Evolutionary conservation across 2,113 vertebrate genomes (phyloP), one percentile per base, ranked within the genome.

Genomic region (Rhynchomys soricoides): DNA sequence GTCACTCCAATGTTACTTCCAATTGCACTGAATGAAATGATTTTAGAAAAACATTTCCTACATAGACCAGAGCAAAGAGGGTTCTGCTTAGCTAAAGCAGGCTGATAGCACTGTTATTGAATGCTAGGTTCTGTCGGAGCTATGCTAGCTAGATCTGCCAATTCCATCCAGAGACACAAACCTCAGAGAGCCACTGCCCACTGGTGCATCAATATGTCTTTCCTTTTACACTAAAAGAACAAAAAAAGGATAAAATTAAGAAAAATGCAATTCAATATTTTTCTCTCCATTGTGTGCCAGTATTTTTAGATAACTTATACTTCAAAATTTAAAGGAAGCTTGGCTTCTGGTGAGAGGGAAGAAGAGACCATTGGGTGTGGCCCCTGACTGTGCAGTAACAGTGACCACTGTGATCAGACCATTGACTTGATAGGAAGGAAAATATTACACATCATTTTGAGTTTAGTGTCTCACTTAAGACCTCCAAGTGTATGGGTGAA

Each of bases 11-110:
- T 21, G 7, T 66, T 66, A 31, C 10, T 89, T 87, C 40, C 29
- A 62, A 19, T 93, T 92, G 91, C 19, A 89, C 37, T 86, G 34
- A 93, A 93, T 75, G 34, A 68, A 97, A 73, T 89, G 26, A 81
- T 66, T 92, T 89, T 90, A 70, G 45, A 89, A 86, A 83, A 13
- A 12, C 37, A 78, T 94, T 94, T 94, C 16, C 37, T 91, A 19
- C n/a, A n/a, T 15, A 89, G 22, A 52, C 73, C 50, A 77, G 62
- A 86, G 43, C 7, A 83, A 59, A 10, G 75, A 86, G 34, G 16
- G 88, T 4, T 37, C 45, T 94, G 40, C 62, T 96, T 93, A 92
- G 77, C 89, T 77, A 91, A 29, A 77, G 4, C 45, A 31, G 29
- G 82, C 15, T 79, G 71, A 88, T 31, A 26, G 71, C 19, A 55